Evolutionary conservation across 1,140 invertebrate genomes (phyloP), one percentile per base, ranked within the genome.

Genomic region (Bradysia coprophila): DNA sequence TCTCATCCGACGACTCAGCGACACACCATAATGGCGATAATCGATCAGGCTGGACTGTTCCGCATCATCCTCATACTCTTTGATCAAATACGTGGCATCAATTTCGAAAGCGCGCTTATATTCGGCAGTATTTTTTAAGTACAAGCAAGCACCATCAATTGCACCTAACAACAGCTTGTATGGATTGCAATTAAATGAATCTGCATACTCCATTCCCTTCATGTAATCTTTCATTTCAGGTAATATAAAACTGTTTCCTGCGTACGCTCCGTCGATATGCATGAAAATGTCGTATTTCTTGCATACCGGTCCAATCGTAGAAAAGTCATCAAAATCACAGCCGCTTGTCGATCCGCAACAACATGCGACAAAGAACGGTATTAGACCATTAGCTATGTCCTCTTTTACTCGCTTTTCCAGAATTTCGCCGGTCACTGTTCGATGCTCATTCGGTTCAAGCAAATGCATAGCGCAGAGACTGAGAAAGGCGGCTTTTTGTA

Each of bases 401-500:
- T 89, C 78, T 47, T 78, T 64, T 43, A 86, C 79, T 2, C 78
- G 76, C 46, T 67, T 59, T 38, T 67, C 60, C 4, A 95, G 59
- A 2, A 76, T 75, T 38, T 73, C 65, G 0, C 87, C 89, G 18
- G 85, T 67, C 13, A 95, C 63, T 20, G 75, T 69, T 49, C 76
- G 82, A 41, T 81, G 75, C 21, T 84, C 80, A 52, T 95, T 89
- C 0, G 87, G 79, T 38, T 92, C 85, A 16, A 95, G 63, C 21
- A 92, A 83, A 42, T 85, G 64, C 33, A 95, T 65, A 54, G 90
- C 91, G 1, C 94, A 83, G 46, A 92, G 69, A 19, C 77, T 72
- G 51, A 95, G 89, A 74, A 89, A 90, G 6, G 86, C 87, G 6
- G 89, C 89, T 57, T 95, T 96, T 63, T 95, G 88, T 1, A 93